Evolutionary conservation across 1,140 invertebrate genomes (phyloP).

Genomic region (Aphidius gifuensis): DNA sequence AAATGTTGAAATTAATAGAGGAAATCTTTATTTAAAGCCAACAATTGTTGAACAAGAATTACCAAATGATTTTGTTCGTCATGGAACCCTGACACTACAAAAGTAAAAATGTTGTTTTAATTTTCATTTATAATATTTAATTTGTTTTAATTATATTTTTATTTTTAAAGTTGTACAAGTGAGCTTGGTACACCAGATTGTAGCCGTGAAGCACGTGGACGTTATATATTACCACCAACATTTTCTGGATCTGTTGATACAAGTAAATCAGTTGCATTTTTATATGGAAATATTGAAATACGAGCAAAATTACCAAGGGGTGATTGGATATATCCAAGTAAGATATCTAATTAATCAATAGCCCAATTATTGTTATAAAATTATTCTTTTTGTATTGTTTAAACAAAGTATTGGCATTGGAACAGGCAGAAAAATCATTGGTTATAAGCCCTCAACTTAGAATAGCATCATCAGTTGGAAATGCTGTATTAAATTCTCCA

Average conservation of each 20-base stretch:
- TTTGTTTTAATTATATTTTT: neutral
- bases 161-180: slow-evolving; percentile 59
- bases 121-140: slow-evolving; percentile 25
- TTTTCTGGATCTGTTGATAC: slow-evolving; percentile 68
- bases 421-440: neutral
- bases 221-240: slow-evolving; percentile 64
- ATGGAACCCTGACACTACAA: slow-evolving; percentile 48
- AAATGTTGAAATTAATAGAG: slow-evolving; percentile 60
- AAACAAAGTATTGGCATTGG: slow-evolving; percentile 13
- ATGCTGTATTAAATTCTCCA: slow-evolving; percentile 26
- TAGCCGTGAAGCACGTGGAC: slow-evolving; percentile 48
- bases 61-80: slow-evolving; percentile 57
- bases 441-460: slow-evolving; percentile 28
- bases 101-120: slow-evolving; percentile 45
- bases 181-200: slow-evolving; percentile 50
- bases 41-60: slow-evolving; percentile 59
- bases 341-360: slow-evolving; percentile 15
- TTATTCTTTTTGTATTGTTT: neutral
- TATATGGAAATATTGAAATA: slow-evolving; percentile 62
- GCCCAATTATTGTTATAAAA: neutral
- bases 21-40: slow-evolving; percentile 64
- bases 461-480: slow-evolving; percentile 40
- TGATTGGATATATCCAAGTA: slow-evolving; percentile 68
- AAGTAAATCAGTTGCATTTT: slow-evolving; percentile 56
- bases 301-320: slow-evolving; percentile 64